Percentiles rank a stretch among this genome's conserved stretches.
Evolutionary conservation across 1,140 invertebrate genomes (phyloP).

Genomic region (Drosophila lacertosa): DNA sequence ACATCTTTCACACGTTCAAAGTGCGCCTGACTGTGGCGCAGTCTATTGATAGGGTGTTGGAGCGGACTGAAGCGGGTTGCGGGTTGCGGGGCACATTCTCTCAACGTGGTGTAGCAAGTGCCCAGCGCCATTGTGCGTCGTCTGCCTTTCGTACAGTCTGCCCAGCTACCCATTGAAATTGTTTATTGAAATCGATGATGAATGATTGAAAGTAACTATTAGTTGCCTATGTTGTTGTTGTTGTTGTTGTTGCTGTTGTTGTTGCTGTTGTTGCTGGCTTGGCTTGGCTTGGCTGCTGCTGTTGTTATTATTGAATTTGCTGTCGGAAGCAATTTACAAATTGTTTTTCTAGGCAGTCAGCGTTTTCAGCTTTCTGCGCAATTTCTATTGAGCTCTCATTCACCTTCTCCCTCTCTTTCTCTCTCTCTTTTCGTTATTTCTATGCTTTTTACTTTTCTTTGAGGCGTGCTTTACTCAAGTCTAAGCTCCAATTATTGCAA

Average conservation of each 20-base stretch:
- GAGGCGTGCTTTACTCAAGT: not conserved
- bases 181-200: slow-evolving; percentile 81
- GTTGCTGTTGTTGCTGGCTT: slow-evolving; percentile 34
- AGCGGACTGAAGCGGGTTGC: not conserved
- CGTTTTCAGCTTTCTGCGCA: slow-evolving; percentile 44
- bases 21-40: slow-evolving; percentile 19
- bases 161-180: slow-evolving; percentile 66
- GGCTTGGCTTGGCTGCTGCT: slow-evolving; percentile 12
- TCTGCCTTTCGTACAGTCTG: slow-evolving; percentile 33
- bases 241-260: slow-evolving; percentile 21
- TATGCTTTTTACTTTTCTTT: slow-evolving; percentile 46
- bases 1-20: slow-evolving; percentile 74
- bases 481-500: slow-evolving; percentile 8
- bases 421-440: slow-evolving; percentile 7
- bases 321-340: slow-evolving; percentile 80
- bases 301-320: slow-evolving; percentile 72
- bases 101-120: slow-evolving; percentile 37
- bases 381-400: slow-evolving; percentile 24
- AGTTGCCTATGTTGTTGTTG: slow-evolving; percentile 52
- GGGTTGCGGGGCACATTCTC: slow-evolving; percentile 9
- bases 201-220: slow-evolving; percentile 82
- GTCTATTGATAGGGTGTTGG: slow-evolving; percentile 10
- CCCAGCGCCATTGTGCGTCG: slow-evolving; percentile 51
- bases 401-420: slow-evolving; percentile 32
- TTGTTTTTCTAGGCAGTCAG: slow-evolving; percentile 41